Conservation (phyloP, 2,888 invertebrate genomes). For the Dryocosmus kuriphilus region DNA sequence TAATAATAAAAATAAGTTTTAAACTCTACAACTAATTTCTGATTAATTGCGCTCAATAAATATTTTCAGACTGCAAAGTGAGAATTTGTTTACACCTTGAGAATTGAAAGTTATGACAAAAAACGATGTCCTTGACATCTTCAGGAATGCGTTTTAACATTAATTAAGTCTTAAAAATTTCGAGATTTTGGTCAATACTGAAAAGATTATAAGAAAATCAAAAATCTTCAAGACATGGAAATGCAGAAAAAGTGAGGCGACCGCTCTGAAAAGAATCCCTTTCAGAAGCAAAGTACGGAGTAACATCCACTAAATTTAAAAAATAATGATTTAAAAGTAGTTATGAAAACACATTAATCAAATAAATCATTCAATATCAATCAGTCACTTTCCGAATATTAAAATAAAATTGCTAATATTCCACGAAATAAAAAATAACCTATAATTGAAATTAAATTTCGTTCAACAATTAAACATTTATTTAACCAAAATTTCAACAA, state of each 20-base stretch:
- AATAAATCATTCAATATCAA: not conserved
- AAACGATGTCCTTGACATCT: not conserved
- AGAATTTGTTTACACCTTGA: conserved; percentile 30
- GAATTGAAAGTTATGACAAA: not conserved
- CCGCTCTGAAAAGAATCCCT: not conserved
- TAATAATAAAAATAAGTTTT: not conserved
- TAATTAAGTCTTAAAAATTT: not conserved
- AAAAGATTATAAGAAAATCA: no score
- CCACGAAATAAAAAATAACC: conserved; percentile 80
- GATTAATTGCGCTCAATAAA: not conserved
- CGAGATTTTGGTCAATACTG: not conserved
- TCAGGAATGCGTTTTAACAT: not conserved
- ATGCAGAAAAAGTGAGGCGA: not conserved
- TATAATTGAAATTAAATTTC: conserved; percentile 82
- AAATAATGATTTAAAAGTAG: not conserved
- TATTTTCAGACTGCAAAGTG: not conserved
- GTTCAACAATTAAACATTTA: conserved; percentile 70
- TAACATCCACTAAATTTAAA: not conserved
- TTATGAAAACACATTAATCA: not conserved
- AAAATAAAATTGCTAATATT: not conserved
- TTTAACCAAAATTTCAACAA: not conserved
- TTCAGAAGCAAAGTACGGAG: not conserved
- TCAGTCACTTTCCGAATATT: not conserved
- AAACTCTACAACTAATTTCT: not conserved
- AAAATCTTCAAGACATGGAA: not conserved